Percentiles rank a stretch among this genome's conserved stretches.
Evolutionary conservation across 2,797 vertebrate species (phyloP).

Genomic region (Poecilia velifera): DNA sequence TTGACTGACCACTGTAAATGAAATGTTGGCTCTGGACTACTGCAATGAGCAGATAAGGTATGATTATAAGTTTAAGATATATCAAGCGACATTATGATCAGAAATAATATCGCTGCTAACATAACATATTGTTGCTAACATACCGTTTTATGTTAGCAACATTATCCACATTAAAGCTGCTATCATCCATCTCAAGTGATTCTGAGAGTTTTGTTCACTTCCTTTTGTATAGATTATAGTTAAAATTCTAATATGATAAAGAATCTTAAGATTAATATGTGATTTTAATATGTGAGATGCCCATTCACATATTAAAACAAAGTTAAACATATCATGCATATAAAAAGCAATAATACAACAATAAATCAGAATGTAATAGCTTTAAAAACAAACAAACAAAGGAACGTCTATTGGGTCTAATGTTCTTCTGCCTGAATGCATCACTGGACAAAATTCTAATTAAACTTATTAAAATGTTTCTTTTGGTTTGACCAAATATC

Average conservation of each 20-base stretch:
- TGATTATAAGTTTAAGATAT: too few relatives aligned
- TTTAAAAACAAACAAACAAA: background rate
- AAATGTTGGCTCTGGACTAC: background rate
- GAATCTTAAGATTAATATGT: too few relatives aligned
- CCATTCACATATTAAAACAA: background rate
- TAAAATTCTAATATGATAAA: background rate
- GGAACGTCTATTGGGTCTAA: background rate
- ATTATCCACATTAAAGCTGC: background rate
- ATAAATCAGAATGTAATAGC: too few relatives aligned
- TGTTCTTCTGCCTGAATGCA: background rate
- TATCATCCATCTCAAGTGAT: background rate
- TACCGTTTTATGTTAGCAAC: background rate
- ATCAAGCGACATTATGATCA: too few relatives aligned
- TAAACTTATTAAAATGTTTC: background rate
- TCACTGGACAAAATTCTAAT: background rate
- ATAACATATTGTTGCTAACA: too few relatives aligned
- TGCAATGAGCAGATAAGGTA: too few relatives aligned
- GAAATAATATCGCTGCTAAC: too few relatives aligned
- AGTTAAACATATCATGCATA: background rate
- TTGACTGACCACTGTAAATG: background rate
- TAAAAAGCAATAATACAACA: background rate
- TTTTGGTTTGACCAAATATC: background rate
- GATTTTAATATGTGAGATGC: background rate
- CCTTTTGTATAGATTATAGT: background rate
- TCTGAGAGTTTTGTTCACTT: background rate